Base-by-base conservation (phyloP, 2,113 vertebrate species). In the Amphiprion percula region DNA sequence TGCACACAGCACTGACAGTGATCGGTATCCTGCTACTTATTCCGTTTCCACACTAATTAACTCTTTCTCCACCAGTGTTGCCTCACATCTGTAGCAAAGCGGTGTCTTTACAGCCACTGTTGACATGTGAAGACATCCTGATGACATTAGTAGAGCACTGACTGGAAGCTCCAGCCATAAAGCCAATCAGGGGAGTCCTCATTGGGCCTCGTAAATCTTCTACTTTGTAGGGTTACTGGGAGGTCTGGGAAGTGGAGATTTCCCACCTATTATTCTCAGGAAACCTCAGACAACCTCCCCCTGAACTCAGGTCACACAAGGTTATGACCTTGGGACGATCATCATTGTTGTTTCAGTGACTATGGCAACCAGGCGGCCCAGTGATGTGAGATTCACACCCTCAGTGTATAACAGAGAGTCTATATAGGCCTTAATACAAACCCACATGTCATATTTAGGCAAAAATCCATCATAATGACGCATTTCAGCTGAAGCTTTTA, bases 211-310 rank as follows among this genome's bases (percentile, higher is more conserved):
- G 39, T 96, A 95, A 96, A 95, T 95, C 93, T 92, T 68, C 65
- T 10, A 14, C 74, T 89, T 86, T 82, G 87, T 60, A 88, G 83
- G 92, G 90, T 90, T 91, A 91, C 85, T 89, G 90, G 92, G 91
- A 94, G 93, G 93, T 94, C 90, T 93, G 91, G 94, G 95, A 95
- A 96, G 92, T 94, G 90, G 90, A 91, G 84, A 80, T 89, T 96
- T 96, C 93, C 95, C 92, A 89, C 83, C 94, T 91, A 93, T 94
- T 95, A 89, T 94, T 88, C 80, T 79, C 84, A 91, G 94, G 93
- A 94, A 94, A 91, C 63, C 68, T 74, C 87, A 79, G 87, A 90
- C 83, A 77, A 71, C 91, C 91, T 90, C 90, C 88, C 86, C 54
- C 71, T 90, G 87, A 94, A 90, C 91, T 74, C 46, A 49, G 92